phyloP scores from a whole-genome alignment of 1,140 invertebrate genomes.

The Drosophila biarmipes region DNA sequence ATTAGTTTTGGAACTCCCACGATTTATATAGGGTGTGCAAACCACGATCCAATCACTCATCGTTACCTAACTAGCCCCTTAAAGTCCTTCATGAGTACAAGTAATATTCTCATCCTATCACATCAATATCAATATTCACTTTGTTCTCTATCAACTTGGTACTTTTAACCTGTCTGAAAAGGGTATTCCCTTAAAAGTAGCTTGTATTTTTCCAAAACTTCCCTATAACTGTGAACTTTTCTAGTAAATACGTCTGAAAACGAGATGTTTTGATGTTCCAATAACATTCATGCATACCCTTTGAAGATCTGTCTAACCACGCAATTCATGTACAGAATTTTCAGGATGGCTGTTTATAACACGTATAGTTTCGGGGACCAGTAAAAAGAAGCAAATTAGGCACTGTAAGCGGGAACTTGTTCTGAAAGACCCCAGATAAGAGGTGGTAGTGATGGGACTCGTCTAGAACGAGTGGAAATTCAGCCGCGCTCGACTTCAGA shows the following conservation, averaged over 20 bases:
- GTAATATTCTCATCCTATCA: background rate
- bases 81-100: background rate
- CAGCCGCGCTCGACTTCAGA: constrained; percentile 64
- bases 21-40: background rate
- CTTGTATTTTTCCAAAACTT: background rate
- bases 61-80: background rate
- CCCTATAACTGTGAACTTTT: background rate
- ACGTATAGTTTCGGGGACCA: background rate
- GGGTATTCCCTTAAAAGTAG: background rate
- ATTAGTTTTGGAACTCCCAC: no score
- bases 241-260: background rate
- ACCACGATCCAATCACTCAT: background rate
- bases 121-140: background rate
- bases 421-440: constrained; percentile 40
- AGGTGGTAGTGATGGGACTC: constrained; percentile 66
- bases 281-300: constrained; percentile 9
- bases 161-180: background rate
- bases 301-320: constrained; percentile 22
- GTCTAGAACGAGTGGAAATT: constrained; percentile 68
- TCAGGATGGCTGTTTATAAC: background rate
- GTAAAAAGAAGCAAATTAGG: background rate
- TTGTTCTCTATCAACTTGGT: background rate
- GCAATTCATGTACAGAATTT: constrained; percentile 24
- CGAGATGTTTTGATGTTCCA: background rate
- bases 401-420: constrained; percentile 27